Evolutionary conservation across 2,113 vertebrate genomes (phyloP), one percentile per base, ranked within the genome.

Genomic region (Notechis scutatus): DNA sequence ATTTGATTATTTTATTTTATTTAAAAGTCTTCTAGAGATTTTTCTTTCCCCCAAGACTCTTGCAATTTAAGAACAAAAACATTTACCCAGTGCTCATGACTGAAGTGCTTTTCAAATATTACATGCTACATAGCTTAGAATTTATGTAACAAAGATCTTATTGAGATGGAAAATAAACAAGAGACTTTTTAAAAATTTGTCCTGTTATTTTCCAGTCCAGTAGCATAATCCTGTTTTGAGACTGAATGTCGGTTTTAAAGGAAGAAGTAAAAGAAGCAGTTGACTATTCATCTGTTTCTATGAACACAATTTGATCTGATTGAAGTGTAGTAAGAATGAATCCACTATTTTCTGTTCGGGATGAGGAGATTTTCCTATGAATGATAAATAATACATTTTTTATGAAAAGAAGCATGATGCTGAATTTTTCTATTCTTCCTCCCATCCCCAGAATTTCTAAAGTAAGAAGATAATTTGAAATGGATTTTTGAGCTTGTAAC

Each of bases 81-180:
- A 93, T 88, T 95, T 93, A 95, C 91, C 92, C 93, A 5, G 0
- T 94, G 93, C 95, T 95, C 91, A 95, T 96, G 88, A 95, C 95
- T 95, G 95, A 97, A 96, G 92, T 20, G 26, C 94, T 97, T 95
- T 95, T 96, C 96, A 96, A 95, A 96, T 95, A 95, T 87, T 96
- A 95, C 93, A 96, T 91, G 91, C 89, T 94, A n/a, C 92, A 92
- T 89, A 93, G 94, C 96, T 97, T 94, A 96, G 94, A 96, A 95
- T 97, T 96, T 97, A 96, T 97, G 94, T 96, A 97, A 96, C 92
- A 96, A 88, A 92, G 93, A 95, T 95, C 93, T 97, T 97, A 96
- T 92, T 97, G 96, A 97, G 94, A 96, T 97, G 94, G 95, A 97
- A 98, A 98, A 97, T 95, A 96, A 93, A 96, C 88, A 93, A 89